Conservation (phyloP, 30 jellyfish, hydroid and myxozoan species). For the Mastigias papua region DNA sequence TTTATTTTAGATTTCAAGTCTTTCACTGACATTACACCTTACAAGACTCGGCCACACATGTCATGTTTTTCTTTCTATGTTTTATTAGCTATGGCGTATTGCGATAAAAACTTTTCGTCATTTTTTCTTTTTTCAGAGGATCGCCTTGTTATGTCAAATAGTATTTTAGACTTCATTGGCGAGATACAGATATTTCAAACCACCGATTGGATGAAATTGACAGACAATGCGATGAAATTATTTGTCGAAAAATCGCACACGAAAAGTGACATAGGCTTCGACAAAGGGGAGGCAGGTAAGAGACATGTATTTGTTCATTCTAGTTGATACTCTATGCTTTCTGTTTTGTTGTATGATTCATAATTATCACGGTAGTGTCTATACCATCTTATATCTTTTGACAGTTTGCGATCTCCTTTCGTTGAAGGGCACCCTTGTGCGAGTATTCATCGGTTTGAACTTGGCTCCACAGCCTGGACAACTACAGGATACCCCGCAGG, state of each 20-base stretch:
- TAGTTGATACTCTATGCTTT: neutral
- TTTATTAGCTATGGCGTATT: too few species aligned
- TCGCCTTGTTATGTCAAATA: conserved; percentile 59
- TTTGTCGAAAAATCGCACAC: conserved; percentile 53
- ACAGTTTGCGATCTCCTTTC: neutral
- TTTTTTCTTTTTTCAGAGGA: conserved; percentile 53
- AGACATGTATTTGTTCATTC: neutral
- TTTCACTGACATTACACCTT: too few species aligned
- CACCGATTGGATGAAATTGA: conserved; percentile 51
- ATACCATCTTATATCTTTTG: neutral
- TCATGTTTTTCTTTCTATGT: too few species aligned
- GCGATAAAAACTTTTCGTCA: too few species aligned
- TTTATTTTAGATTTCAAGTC: too few species aligned
- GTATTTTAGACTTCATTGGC: conserved; percentile 72
- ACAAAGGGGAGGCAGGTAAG: conserved; percentile 29
- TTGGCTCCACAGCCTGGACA: conserved; percentile 68
- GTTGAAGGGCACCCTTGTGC: neutral
- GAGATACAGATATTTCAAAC: conserved; percentile 32
- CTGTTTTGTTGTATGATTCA: too few species aligned
- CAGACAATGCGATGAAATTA: conserved; percentile 22
- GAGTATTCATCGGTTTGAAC: conserved; percentile 63
- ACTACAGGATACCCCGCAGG: conserved; percentile 59
- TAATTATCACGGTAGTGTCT: too few species aligned
- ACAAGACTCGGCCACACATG: too few species aligned
- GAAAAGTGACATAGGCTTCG: conserved; percentile 1